These are phyloP conservation scores for Nycteola revayana DNA, from an alignment of 2,888 invertebrate genomes.

Conservation along the genomic window DNA sequence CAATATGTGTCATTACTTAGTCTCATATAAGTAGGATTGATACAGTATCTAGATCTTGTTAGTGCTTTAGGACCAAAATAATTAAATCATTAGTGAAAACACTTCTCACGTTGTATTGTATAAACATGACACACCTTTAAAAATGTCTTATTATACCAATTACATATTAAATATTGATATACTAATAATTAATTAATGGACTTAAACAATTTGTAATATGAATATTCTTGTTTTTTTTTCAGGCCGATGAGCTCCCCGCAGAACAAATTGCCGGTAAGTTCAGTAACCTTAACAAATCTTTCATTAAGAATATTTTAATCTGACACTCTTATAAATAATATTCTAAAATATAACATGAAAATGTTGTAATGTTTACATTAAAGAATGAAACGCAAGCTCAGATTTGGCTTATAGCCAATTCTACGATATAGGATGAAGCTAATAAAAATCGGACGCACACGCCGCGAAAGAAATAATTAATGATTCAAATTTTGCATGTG, in stretches of 20 bases:
- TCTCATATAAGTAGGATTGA: no score
- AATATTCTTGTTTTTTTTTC: constrained; percentile 51
- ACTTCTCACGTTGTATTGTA: no score
- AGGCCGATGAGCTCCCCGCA: constrained; percentile 95
- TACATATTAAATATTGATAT: no score
- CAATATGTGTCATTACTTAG: no score
- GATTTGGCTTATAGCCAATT: constrained; percentile 56
- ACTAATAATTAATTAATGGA: no score
- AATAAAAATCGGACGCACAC: constrained; percentile 52
- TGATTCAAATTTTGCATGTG: constrained; percentile 50
- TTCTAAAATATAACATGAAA: constrained; percentile 33
- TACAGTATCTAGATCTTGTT: no score
- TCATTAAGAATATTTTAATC: constrained; percentile 33
- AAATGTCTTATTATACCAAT: no score
- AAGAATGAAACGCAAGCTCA: constrained; percentile 56
- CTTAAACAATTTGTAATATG: constrained; percentile 7
- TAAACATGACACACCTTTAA: no score
- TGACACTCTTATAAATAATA: constrained; percentile 19
- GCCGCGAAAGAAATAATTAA: constrained; percentile 50
- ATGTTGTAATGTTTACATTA: constrained; percentile 47
- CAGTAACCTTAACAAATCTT: constrained; percentile 31
- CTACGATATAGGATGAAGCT: constrained; percentile 54
- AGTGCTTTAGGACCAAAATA: no score
- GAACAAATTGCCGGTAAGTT: constrained; percentile 94
- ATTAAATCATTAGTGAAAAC: no score